Conservation (phyloP, 2,888 invertebrate species). For the Rutpela maculata region DNA sequence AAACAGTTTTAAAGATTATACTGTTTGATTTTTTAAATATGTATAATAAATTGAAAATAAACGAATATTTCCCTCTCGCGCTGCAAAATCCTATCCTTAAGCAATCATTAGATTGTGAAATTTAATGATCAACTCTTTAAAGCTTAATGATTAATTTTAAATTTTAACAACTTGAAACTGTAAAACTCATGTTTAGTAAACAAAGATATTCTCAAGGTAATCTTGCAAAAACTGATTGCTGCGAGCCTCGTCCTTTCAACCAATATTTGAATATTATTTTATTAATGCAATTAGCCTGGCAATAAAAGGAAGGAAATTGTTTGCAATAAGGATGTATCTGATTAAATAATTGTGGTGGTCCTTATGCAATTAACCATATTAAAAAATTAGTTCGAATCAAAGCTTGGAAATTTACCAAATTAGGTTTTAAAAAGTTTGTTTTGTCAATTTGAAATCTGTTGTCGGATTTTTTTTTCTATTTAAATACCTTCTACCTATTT, state of each 20-base stretch:
- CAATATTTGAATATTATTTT: background rate
- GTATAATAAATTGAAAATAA: no score
- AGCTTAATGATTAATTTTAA: no score
- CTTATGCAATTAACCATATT: constrained; percentile 21
- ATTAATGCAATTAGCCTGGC: constrained; percentile 12
- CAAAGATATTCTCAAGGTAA: background rate
- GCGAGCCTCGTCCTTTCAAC: background rate
- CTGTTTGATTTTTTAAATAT: no score
- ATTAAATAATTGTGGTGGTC: constrained; percentile 18
- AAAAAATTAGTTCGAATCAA: constrained; percentile 21
- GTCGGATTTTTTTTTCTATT: no score
- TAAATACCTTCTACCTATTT: no score
- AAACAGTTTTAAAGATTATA: no score
- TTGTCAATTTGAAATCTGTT: background rate
- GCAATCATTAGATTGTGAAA: no score
- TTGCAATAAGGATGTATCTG: constrained; percentile 28
- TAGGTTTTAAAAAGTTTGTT: background rate
- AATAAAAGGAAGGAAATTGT: constrained; percentile 13
- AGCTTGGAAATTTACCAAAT: constrained; percentile 1
- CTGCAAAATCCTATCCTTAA: no score
- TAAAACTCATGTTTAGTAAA: background rate
- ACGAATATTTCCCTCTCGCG: no score
- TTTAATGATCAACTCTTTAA: no score
- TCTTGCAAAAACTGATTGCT: background rate
- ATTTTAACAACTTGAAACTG: background rate